These are phyloP conservation scores for Pterocles orientalis DNA, from an alignment of 2,113 vertebrate genomes.

Conservation along the genomic window DNA sequence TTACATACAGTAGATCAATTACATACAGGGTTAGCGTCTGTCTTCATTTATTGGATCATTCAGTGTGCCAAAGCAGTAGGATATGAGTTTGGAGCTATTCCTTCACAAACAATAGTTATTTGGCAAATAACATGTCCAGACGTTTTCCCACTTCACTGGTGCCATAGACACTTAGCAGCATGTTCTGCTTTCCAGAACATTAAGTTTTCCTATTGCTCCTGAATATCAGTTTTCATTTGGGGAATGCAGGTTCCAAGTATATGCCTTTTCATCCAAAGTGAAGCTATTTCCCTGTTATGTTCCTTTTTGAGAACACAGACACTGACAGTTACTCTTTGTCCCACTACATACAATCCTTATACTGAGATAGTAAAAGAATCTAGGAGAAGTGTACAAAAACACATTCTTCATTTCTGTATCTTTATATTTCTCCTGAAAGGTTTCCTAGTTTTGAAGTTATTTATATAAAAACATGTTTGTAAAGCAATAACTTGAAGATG, in stretches of 20 bases:
- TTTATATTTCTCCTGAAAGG: neutral
- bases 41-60: conserved; percentile 30
- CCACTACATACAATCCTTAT: neutral
- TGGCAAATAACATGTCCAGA: conserved; percentile 48
- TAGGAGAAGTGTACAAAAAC: neutral
- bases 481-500: neutral
- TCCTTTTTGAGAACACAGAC: neutral
- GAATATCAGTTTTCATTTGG: conserved; percentile 31
- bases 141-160: conserved; percentile 53
- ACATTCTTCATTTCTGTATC: neutral
- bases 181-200: conserved; percentile 14
- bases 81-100: conserved; percentile 48
- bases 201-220: conserved; percentile 43
- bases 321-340: neutral
- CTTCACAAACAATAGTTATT: conserved; percentile 45
- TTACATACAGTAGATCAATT: neutral
- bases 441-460: neutral
- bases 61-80: conserved; percentile 43
- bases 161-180: conserved; percentile 46
- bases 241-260: neutral
- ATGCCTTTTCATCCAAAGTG: neutral
- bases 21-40: neutral
- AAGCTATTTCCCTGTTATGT: neutral
- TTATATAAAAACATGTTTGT: neutral
- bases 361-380: neutral